Evolutionary conservation across 2,888 invertebrate genomes (phyloP).

Genomic region (Pammene aurita): DNA sequence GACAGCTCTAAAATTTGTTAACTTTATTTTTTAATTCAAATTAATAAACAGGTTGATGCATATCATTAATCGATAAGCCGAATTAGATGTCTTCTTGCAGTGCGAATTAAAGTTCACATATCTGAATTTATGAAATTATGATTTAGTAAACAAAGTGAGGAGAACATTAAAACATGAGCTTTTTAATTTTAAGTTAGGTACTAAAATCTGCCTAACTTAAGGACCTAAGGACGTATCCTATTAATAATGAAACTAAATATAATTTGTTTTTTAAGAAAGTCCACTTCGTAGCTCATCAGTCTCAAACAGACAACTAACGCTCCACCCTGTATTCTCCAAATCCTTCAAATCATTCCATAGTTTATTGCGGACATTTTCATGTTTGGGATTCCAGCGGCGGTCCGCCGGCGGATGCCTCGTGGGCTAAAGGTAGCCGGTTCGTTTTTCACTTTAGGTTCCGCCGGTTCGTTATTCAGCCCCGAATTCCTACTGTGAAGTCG

Average conservation of each 20-base stretch:
- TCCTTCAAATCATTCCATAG: slow-evolving; percentile 82
- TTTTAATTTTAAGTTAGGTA: no score
- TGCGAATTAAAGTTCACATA: slow-evolving; percentile 3
- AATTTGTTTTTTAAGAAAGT: background rate
- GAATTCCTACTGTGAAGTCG: slow-evolving; percentile 66
- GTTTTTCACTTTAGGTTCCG: slow-evolving; percentile 70
- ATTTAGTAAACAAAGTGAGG: background rate
- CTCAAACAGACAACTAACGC: slow-evolving; percentile 5
- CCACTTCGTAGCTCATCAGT: background rate
- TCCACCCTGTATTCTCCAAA: slow-evolving; percentile 57
- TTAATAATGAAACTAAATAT: background rate
- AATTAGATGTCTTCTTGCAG: background rate
- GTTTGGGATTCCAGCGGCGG: slow-evolving; percentile 73
- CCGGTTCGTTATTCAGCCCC: slow-evolving; percentile 60
- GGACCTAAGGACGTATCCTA: no score
- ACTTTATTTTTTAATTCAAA: slow-evolving; percentile 71
- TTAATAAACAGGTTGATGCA: slow-evolving; percentile 53
- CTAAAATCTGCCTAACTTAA: no score
- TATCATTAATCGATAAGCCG: background rate
- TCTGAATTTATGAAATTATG: background rate
- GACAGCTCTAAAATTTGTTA: slow-evolving; percentile 76
- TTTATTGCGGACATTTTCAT: slow-evolving; percentile 82
- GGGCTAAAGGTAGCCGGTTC: slow-evolving; percentile 72
- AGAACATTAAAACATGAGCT: no score
- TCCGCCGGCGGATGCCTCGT: slow-evolving; percentile 74